Evolutionary conservation across 2,888 invertebrate genomes (phyloP).

Genomic region (Tachina lurida): DNA sequence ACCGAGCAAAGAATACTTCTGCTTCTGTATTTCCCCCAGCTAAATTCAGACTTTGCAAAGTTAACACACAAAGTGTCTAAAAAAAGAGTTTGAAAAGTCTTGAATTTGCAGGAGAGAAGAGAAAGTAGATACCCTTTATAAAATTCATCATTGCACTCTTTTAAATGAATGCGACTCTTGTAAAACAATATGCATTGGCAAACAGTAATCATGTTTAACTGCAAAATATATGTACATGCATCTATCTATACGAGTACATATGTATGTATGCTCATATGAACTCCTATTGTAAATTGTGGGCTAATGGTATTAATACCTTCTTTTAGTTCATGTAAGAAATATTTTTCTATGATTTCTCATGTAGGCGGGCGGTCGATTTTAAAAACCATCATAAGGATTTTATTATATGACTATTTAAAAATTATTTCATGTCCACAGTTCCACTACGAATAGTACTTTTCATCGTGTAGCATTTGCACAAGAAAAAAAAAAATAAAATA

Average conservation of each 20-base stretch:
- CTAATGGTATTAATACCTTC: constrained; percentile 49
- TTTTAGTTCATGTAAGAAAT: constrained; percentile 44
- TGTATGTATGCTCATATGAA: constrained; percentile 47
- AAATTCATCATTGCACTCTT: constrained; percentile 26
- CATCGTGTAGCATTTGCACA: constrained; percentile 46
- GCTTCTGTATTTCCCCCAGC: too few relatives aligned
- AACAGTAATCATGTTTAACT: constrained; percentile 67
- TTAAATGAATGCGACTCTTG: constrained; percentile 16
- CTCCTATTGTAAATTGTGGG: constrained; percentile 50
- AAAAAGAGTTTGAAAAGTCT: too few relatives aligned
- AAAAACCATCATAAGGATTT: constrained; percentile 62
- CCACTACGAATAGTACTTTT: constrained; percentile 2
- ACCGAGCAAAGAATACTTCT: too few relatives aligned
- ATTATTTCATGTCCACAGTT: constrained; percentile 41
- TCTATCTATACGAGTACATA: too few relatives aligned
- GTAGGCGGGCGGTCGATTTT: constrained; percentile 55
- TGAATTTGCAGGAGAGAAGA: too few relatives aligned
- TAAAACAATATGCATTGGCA: constrained; percentile 52
- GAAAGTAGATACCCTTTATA: background rate
- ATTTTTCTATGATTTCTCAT: constrained; percentile 8
- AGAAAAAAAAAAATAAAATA: background rate
- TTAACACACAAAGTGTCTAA: too few relatives aligned
- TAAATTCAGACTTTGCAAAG: too few relatives aligned
- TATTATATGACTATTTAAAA: constrained; percentile 46
- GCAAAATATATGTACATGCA: background rate